Conservation (phyloP, 2,113 vertebrate genomes). For the Picathartes gymnocephalus region DNA sequence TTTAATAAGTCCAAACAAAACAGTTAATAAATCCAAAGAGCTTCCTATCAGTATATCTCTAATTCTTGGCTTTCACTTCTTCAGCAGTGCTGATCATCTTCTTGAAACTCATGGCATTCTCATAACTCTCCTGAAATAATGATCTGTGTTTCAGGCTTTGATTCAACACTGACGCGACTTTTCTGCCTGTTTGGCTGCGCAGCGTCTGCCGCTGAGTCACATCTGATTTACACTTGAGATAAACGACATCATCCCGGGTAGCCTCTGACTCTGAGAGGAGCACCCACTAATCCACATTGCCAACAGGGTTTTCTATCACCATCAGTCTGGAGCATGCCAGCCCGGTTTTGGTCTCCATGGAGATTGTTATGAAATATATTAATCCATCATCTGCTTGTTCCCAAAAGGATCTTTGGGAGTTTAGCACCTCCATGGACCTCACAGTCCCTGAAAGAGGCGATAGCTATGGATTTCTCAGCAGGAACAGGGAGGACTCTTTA, state of each 20-base stretch:
- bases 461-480: background rate
- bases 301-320: background rate
- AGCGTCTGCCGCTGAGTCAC: constrained; percentile 19
- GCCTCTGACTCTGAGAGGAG: background rate
- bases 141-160: background rate
- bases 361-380: background rate
- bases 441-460: background rate
- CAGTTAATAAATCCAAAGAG: constrained; percentile 54
- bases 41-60: constrained; percentile 12
- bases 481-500: background rate
- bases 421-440: background rate
- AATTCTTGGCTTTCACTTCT: constrained; percentile 33
- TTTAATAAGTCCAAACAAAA: constrained; percentile 63
- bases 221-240: constrained; percentile 12
- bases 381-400: background rate
- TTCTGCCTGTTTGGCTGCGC: background rate
- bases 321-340: background rate
- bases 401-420: background rate
- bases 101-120: background rate
- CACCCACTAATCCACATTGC: background rate
- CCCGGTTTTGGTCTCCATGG: background rate
- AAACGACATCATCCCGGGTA: background rate
- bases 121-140: constrained; percentile 44
- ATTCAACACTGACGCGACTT: background rate
- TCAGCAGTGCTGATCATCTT: background rate